Conservation (phyloP, 2,888 invertebrate genomes). For the Sclerodermus sp. region DNA sequence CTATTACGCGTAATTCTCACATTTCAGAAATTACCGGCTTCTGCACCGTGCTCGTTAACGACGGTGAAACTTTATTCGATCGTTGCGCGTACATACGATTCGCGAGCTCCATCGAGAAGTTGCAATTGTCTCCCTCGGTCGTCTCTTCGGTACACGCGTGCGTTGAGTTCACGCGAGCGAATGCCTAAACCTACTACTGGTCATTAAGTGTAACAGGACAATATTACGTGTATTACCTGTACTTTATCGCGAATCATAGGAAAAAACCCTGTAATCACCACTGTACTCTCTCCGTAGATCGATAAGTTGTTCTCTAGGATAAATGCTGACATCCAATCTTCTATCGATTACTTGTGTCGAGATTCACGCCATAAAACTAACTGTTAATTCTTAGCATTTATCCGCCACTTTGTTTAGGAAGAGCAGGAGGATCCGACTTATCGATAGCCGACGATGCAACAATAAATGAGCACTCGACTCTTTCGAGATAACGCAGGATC, state of each 20-base stretch:
- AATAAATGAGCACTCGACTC: too few relatives aligned
- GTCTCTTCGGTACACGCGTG: too few relatives aligned
- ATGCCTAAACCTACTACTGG: conserved; percentile 41
- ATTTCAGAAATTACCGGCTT: too few relatives aligned
- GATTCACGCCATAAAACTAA: neutral
- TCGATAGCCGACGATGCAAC: too few relatives aligned
- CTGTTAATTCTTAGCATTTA: neutral
- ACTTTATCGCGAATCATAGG: conserved; percentile 5
- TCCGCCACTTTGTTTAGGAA: neutral
- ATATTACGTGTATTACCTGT: conserved; percentile 38
- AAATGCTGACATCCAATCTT: neutral
- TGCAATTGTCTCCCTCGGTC: too few relatives aligned
- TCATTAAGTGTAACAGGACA: conserved; percentile 45
- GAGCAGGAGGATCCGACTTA: too few relatives aligned
- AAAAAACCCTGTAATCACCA: neutral
- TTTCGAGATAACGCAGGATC: too few relatives aligned
- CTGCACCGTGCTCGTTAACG: too few relatives aligned
- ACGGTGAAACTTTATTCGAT: too few relatives aligned
- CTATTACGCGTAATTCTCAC: too few relatives aligned
- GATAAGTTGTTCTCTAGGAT: neutral
- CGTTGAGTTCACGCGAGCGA: neutral
- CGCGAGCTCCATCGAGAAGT: too few relatives aligned
- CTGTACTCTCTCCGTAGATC: neutral
- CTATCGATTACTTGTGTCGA: neutral
- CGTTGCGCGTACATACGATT: too few relatives aligned